Conservation (phyloP, 2,113 vertebrate genomes). For the Antennarius striatus region DNA sequence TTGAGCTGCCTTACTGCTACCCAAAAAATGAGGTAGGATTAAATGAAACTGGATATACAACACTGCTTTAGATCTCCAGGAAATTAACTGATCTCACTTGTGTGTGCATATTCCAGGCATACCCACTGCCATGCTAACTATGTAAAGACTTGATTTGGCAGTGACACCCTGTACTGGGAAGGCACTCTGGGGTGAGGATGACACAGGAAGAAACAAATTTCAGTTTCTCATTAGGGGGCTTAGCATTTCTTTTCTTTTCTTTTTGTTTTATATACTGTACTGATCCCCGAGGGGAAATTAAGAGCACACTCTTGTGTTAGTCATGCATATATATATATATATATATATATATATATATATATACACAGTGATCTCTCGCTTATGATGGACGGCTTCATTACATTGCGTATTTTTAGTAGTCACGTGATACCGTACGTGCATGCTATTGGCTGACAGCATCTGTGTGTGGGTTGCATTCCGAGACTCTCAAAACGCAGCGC, state of each 20-base stretch:
- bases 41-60: conserved; percentile 26
- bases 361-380: too few species aligned
- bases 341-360: too few species aligned
- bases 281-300: too few species aligned
- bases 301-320: too few species aligned
- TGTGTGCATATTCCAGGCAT: conserved; percentile 26
- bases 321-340: too few species aligned
- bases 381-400: too few species aligned
- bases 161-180: conserved; percentile 24
- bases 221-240: not conserved
- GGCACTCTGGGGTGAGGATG: conserved; percentile 13
- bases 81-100: conserved; percentile 23
- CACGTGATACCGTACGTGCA: too few species aligned
- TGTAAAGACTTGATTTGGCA: conserved; percentile 59
- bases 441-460: too few species aligned
- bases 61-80: conserved; percentile 9
- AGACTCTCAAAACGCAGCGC: too few species aligned
- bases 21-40: not conserved
- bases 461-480: too few species aligned
- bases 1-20: not conserved
- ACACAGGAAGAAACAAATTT: conserved; percentile 16
- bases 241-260: not conserved
- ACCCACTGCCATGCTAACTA: conserved; percentile 43
- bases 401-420: too few species aligned
- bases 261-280: not conserved